Evolutionary conservation across 2,888 invertebrate species (phyloP), one percentile per base, ranked within the genome.

Genomic region (Sesamia inferens): DNA sequence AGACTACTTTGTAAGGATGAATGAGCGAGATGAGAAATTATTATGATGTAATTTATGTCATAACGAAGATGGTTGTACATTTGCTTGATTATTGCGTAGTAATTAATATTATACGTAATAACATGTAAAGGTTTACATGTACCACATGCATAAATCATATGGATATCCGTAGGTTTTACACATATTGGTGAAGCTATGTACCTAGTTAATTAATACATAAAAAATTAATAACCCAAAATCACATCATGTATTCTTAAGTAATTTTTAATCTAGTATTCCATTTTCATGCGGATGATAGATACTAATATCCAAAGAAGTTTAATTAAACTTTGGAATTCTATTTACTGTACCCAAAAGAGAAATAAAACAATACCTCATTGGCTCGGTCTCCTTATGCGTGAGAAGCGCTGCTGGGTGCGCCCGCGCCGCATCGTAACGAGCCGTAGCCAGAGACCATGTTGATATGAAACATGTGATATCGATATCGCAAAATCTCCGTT

Each of bases 391-490:
- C 57, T 68, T 81, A 62, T 55, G 59, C 71, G 68, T 64, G 72
- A 71, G 58, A 72, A 77, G 65, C 61, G 65, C 55, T 42, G 54
- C 44, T 55, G 78, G 74, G 71, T 66, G 78, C 65, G 83, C 68
- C 54, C 13, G 70, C 65, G 22, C 24, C 14, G 58, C 78, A 54
- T 68, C n/a, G 42, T 59, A 81, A 79, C 64, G 70, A 71, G 74
- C 74, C 76, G 68, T 24, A 62, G 44, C 67, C 69, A 81, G 63
- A 68, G 58, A 31, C 63, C 75, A 69, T 76, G 61, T 72, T 76
- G 63, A 84, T 76, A 66, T 54, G 47, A 70, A 86, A 81, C 84
- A 84, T 75, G 74, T 82, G 85, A 82, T 69, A 62, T 47, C 7
- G 44, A 68, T 82, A 82, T 85, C 73, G 63, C 67, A 57, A 65